phyloP scores from a whole-genome alignment of 2,113 vertebrate genomes.

The Trematomus loennbergii region DNA sequence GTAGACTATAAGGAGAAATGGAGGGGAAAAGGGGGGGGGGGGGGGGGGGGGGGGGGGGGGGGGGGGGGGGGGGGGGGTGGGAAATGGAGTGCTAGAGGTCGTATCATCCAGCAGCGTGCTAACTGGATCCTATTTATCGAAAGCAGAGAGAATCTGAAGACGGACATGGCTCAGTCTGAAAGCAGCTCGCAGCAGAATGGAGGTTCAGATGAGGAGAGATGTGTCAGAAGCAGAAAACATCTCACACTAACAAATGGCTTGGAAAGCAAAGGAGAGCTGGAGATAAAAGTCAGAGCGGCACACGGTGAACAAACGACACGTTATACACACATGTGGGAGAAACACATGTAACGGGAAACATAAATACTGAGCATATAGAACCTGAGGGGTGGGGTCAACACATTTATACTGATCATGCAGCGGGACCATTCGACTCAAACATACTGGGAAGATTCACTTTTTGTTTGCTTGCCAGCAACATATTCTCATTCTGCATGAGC shows the following conservation, averaged over 20 bases:
- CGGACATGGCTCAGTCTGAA: slow-evolving; percentile 56
- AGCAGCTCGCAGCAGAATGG: slow-evolving; percentile 62
- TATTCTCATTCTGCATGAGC: not conserved
- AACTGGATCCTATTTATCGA: slow-evolving; percentile 26
- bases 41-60: slow-evolving; percentile 51
- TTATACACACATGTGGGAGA: slow-evolving; percentile 43
- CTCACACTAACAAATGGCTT: slow-evolving; percentile 82
- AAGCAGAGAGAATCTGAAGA: slow-evolving; percentile 55
- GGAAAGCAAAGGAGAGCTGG: slow-evolving; percentile 85
- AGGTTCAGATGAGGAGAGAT: slow-evolving; percentile 71
- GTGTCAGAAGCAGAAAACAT: slow-evolving; percentile 64
- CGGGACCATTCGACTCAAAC: slow-evolving; percentile 51
- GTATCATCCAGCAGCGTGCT: slow-evolving; percentile 44
- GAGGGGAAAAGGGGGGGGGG: slow-evolving; percentile 19
- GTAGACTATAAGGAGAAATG: slow-evolving; percentile 39
- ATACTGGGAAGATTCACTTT: slow-evolving; percentile 8
- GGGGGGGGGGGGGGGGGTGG: slow-evolving; percentile 53
- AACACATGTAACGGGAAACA: slow-evolving; percentile 49
- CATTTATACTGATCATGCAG: slow-evolving; percentile 52
- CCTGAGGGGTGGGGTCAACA: slow-evolving; percentile 36
- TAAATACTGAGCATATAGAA: slow-evolving; percentile 68
- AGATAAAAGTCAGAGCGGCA: slow-evolving; percentile 30
- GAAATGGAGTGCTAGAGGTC: slow-evolving; percentile 33
- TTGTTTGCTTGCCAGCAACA: slow-evolving; percentile 4
- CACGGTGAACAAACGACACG: slow-evolving; percentile 31